Percentiles rank a stretch among this genome's conserved stretches.
phyloP scores from a whole-genome alignment of 2,113 vertebrate genomes.

The Apistogramma diplotaenia region DNA sequence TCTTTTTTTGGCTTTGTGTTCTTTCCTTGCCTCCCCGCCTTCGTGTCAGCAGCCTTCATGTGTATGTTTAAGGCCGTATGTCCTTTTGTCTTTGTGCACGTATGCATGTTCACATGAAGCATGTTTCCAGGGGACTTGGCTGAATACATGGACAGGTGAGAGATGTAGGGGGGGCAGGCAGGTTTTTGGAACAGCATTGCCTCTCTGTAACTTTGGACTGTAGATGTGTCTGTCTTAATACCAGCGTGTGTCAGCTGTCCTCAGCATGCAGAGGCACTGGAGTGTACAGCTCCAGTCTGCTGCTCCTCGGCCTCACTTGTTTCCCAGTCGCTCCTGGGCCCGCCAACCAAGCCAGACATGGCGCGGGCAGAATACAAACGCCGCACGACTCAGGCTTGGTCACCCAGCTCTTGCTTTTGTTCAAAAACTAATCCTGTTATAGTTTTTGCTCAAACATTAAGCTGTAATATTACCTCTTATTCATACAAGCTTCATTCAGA shows the following conservation, averaged over 20 bases:
- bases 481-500: background rate
- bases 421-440: slow-evolving; percentile 57
- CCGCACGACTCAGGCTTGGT: slow-evolving; percentile 42
- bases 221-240: slow-evolving; percentile 73
- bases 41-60: background rate
- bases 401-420: slow-evolving; percentile 58
- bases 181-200: slow-evolving; percentile 58
- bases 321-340: slow-evolving; percentile 44
- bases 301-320: slow-evolving; percentile 40
- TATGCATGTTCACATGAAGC: background rate
- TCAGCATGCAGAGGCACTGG: slow-evolving; percentile 75
- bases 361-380: slow-evolving; percentile 39
- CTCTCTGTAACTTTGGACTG: slow-evolving; percentile 63
- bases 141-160: slow-evolving; percentile 64
- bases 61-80: background rate
- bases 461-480: background rate
- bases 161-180: slow-evolving; percentile 52
- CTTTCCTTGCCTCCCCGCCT: background rate
- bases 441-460: slow-evolving; percentile 18
- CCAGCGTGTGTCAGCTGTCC: slow-evolving; percentile 77
- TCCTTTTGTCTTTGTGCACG: slow-evolving; percentile 58
- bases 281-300: slow-evolving; percentile 81
- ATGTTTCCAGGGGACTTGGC: slow-evolving; percentile 57
- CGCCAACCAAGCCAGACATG: slow-evolving; percentile 48
- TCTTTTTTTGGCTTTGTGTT: background rate